A percentile compares a stretch with the other conserved stretches of the same genome.
These are phyloP conservation scores for Brachyhypopomus gauderio DNA, from an alignment of 2,113 vertebrate species.

Conservation along the genomic window DNA sequence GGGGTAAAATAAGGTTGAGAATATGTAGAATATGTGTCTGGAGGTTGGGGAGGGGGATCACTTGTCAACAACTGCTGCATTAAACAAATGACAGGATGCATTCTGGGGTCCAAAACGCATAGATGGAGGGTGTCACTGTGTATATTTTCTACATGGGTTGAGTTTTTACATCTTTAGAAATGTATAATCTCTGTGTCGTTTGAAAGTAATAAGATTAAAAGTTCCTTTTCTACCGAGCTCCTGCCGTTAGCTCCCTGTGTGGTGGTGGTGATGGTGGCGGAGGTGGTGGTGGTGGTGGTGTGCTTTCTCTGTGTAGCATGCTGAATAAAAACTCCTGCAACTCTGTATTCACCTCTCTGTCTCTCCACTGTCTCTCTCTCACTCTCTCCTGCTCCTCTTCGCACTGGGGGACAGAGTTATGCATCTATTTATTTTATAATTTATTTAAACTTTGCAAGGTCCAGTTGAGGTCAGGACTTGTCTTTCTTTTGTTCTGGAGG, in stretches of 20 bases:
- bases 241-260: conserved; percentile 60
- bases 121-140: conserved; percentile 75
- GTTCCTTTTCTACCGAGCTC: conserved; percentile 85
- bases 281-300: conserved; percentile 60
- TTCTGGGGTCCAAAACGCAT: conserved; percentile 71
- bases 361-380: conserved; percentile 85
- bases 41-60: background rate
- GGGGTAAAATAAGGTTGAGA: conserved; percentile 74
- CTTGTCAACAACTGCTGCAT: conserved; percentile 46
- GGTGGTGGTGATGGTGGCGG: conserved; percentile 70
- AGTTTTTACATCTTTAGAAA: conserved; percentile 92
- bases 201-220: conserved; percentile 91
- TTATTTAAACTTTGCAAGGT: background rate
- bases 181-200: conserved; percentile 89
- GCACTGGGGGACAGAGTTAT: conserved; percentile 74
- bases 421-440: background rate
- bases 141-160: conserved; percentile 89
- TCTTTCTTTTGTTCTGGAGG: background rate
- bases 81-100: conserved; percentile 75
- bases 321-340: conserved; percentile 94
- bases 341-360: conserved; percentile 88
- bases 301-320: conserved; percentile 92
- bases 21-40: conserved; percentile 33
- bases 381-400: conserved; percentile 72
- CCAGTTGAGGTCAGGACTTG: background rate